These are phyloP conservation scores for Phania funesta DNA, from an alignment of 2,888 invertebrate species.

Conservation along the genomic window DNA sequence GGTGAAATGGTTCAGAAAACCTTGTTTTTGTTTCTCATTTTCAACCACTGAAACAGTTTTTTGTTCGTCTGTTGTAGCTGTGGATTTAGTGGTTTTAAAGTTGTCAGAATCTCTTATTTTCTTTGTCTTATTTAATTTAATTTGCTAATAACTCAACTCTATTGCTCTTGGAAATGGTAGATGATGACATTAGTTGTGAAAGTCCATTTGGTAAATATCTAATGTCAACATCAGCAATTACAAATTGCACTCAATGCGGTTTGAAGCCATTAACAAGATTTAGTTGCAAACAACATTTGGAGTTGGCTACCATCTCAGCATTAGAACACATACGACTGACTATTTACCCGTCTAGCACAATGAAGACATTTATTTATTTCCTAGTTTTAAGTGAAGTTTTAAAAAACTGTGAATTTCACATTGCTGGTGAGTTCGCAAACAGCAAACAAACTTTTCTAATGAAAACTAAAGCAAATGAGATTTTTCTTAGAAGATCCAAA, in stretches of 20 bases:
- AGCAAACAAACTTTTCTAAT: conserved; percentile 38
- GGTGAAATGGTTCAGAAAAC: not conserved
- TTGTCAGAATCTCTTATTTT: not conserved
- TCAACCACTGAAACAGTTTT: not conserved
- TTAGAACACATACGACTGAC: not conserved
- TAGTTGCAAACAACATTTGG: conserved; percentile 38
- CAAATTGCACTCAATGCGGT: conserved; percentile 37
- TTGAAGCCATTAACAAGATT: conserved; percentile 20
- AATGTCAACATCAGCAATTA: conserved; percentile 39
- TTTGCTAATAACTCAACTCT: not conserved
- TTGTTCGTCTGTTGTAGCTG: not conserved
- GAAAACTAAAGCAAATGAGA: conserved; percentile 4
- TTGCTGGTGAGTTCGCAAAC: not conserved
- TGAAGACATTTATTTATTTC: conserved; percentile 19
- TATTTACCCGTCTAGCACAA: not conserved
- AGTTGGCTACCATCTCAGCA: not conserved
- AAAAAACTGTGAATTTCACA: conserved; percentile 18
- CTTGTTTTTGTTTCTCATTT: not conserved
- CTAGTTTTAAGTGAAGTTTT: conserved; percentile 24
- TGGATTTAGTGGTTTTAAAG: not conserved
- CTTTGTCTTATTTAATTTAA: not conserved
- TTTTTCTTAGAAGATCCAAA: conserved; percentile 71
- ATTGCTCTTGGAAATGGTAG: not conserved
- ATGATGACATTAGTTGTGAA: not conserved
- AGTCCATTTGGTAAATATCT: conserved; percentile 16